These are phyloP conservation scores for Tribolium freemani DNA, from an alignment of 2,888 invertebrate genomes.

Conservation along the genomic window DNA sequence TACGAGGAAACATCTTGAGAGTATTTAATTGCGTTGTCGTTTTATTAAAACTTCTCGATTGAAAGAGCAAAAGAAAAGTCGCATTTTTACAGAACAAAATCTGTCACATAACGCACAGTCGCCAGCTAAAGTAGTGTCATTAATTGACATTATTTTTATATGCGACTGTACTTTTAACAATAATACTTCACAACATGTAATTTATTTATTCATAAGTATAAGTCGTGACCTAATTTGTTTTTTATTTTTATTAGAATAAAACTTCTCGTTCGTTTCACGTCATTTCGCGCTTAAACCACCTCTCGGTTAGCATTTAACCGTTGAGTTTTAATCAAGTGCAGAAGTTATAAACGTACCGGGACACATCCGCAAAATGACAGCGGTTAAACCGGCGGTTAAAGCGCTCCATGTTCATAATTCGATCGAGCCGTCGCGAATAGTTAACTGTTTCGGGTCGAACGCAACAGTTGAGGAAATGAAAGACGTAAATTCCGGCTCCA, in stretches of 20 bases:
- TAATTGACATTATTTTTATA: too few species aligned
- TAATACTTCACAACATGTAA: too few species aligned
- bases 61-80: neutral
- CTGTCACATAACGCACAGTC: too few species aligned
- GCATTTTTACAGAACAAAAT: neutral
- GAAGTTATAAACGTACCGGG: slow-evolving; percentile 10
- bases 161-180: too few species aligned
- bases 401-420: slow-evolving; percentile 23
- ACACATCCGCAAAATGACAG: slow-evolving; percentile 23
- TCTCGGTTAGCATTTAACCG: neutral
- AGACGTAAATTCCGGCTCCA: too few species aligned
- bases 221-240: too few species aligned
- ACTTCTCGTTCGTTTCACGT: too few species aligned
- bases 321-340: slow-evolving; percentile 34
- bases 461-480: neutral
- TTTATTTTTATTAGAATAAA: too few species aligned
- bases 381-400: slow-evolving; percentile 24
- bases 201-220: too few species aligned
- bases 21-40: neutral
- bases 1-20: neutral
- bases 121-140: too few species aligned
- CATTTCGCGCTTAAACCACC: neutral
- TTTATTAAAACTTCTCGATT: neutral
- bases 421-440: slow-evolving; percentile 1
- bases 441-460: slow-evolving; percentile 1